phyloP scores from a whole-genome alignment of 2,113 vertebrate species.

The Pseudorhombus dupliciocellatus region DNA sequence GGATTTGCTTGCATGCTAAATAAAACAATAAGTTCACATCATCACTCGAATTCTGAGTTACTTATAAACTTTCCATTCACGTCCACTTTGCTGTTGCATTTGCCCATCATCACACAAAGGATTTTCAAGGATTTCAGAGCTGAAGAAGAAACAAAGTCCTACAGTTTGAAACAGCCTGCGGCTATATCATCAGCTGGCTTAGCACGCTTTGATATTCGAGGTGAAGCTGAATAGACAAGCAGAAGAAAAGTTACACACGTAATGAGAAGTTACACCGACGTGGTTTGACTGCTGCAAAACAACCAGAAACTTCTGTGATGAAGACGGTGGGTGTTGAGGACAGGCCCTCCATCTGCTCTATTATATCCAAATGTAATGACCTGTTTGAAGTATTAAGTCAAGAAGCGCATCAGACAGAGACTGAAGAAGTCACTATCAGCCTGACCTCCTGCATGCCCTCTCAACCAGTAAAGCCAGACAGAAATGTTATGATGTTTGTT shows the following conservation, averaged over 20 bases:
- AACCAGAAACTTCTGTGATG: too few relatives aligned
- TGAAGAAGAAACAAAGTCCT: slow-evolving; percentile 43
- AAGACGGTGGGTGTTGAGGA: too few relatives aligned
- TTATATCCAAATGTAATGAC: too few relatives aligned
- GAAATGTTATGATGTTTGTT: too few relatives aligned
- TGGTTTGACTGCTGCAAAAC: neutral
- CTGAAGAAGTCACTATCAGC: too few relatives aligned
- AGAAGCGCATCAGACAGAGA: too few relatives aligned
- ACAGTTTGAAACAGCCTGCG: slow-evolving; percentile 32
- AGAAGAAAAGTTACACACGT: slow-evolving; percentile 33
- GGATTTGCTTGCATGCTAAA: neutral
- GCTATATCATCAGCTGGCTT: slow-evolving; percentile 45
- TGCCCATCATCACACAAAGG: slow-evolving; percentile 19
- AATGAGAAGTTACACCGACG: neutral
- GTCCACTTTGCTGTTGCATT: slow-evolving; percentile 22
- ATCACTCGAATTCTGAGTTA: neutral
- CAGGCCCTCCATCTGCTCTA: too few relatives aligned
- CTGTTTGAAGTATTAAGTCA: too few relatives aligned
- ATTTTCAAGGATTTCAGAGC: slow-evolving; percentile 51
- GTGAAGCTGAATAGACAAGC: slow-evolving; percentile 42
- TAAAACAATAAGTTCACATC: neutral
- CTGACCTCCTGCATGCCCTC: too few relatives aligned
- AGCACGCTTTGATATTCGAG: slow-evolving; percentile 37
- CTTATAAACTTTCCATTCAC: slow-evolving; percentile 12
- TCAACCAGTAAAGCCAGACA: too few relatives aligned